Conservation (phyloP, 2,888 invertebrate genomes). For the Galerucella calmariensis region DNA sequence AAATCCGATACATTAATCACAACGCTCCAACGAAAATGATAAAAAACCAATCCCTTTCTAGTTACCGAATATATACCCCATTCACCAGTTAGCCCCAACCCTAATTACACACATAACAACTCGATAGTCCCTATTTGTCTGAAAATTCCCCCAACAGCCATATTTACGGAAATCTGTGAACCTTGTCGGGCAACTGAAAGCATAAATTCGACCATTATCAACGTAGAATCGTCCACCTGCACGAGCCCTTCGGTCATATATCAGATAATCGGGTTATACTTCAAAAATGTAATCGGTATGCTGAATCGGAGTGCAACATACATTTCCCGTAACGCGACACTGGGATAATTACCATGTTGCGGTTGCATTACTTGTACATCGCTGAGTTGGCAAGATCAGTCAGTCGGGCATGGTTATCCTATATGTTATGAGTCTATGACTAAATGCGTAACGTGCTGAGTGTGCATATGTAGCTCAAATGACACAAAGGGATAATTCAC, state of each 20-base stretch:
- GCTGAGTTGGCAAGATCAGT: slow-evolving; percentile 4
- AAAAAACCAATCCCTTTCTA: not conserved
- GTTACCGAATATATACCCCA: slow-evolving; percentile 2
- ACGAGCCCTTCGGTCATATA: slow-evolving; percentile 38
- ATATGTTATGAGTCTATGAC: not conserved
- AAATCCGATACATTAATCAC: not conserved
- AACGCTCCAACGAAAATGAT: not conserved
- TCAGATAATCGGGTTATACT: slow-evolving; percentile 43
- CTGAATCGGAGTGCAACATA: slow-evolving; percentile 38
- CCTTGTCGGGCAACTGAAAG: slow-evolving; percentile 26
- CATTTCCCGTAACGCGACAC: slow-evolving; percentile 36
- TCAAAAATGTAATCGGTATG: slow-evolving; percentile 43
- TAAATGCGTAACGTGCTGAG: not conserved
- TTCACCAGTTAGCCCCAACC: slow-evolving; percentile 9
- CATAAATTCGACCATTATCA: slow-evolving; percentile 40
- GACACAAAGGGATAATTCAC: too few species aligned
- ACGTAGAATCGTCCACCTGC: slow-evolving; percentile 36
- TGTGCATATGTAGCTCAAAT: not conserved
- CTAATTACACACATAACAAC: slow-evolving; percentile 29
- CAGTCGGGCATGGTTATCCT: not conserved
- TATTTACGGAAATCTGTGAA: slow-evolving; percentile 21
- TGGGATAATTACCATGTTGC: slow-evolving; percentile 6
- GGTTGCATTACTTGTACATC: slow-evolving; percentile 6
- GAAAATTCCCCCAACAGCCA: slow-evolving; percentile 17
- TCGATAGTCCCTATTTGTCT: slow-evolving; percentile 23